Evolutionary conservation across 1,140 invertebrate genomes (phyloP).

Genomic region (Drosophila insularis): DNA sequence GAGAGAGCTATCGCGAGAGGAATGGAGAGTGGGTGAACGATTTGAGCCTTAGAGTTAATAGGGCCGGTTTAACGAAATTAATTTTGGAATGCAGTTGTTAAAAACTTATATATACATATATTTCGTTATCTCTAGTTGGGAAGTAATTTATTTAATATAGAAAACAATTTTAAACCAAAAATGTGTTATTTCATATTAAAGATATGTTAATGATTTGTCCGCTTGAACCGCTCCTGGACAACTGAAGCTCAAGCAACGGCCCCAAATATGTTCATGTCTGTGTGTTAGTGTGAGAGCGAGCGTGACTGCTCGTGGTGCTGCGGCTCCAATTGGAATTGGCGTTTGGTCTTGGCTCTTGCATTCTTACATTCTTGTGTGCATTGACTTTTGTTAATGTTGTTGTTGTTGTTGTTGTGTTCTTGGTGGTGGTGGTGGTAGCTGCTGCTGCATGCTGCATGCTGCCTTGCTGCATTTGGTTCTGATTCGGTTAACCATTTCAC

Average conservation of each 20-base stretch:
- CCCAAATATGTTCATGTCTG: background rate
- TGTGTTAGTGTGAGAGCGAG: background rate
- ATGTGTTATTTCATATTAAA: too few species aligned
- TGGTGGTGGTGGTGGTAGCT: too few species aligned
- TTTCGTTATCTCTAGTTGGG: too few species aligned
- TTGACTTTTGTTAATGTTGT: slow-evolving; percentile 45
- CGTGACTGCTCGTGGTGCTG: slow-evolving; percentile 1
- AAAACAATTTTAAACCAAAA: too few species aligned
- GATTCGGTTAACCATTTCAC: slow-evolving; percentile 73
- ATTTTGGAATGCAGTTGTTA: too few species aligned
- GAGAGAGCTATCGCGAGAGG: background rate
- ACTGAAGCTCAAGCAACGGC: background rate
- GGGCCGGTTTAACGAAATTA: background rate
- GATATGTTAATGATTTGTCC: too few species aligned
- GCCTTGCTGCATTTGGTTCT: slow-evolving; percentile 64
- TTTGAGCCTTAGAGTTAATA: background rate
- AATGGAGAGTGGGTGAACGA: background rate
- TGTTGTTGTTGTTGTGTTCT: too few species aligned
- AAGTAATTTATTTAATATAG: too few species aligned
- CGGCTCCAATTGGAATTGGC: slow-evolving; percentile 4
- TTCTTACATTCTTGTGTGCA: slow-evolving; percentile 75
- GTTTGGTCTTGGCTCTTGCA: slow-evolving; percentile 32
- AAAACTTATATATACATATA: too few species aligned
- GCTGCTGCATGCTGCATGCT: background rate
- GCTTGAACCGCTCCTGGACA: background rate